Percentiles rank a stretch among this genome's conserved stretches.
These are phyloP conservation scores for Orthosia gracilis DNA, from an alignment of 2,888 invertebrate genomes.

Conservation along the genomic window DNA sequence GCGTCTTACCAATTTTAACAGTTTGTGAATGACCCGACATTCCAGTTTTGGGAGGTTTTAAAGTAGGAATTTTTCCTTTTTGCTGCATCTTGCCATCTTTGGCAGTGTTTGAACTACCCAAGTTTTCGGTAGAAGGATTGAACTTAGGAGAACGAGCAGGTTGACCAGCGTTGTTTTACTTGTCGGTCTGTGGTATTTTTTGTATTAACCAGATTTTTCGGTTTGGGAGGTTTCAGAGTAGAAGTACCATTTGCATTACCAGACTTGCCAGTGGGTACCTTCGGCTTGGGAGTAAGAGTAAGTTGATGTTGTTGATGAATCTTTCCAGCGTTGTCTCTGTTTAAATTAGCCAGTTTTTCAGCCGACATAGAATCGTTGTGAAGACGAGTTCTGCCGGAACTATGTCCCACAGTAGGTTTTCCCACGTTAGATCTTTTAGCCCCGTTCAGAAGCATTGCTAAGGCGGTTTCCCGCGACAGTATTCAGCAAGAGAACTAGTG, in stretches of 20 bases:
- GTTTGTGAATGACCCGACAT: not conserved
- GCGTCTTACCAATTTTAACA: not conserved
- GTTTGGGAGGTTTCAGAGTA: no score
- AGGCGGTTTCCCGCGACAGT: not conserved
- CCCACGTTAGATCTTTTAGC: not conserved
- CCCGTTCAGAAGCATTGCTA: not conserved
- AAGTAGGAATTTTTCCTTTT: not conserved
- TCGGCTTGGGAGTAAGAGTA: not conserved
- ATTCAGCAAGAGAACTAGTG: not conserved
- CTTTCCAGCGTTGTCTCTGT: not conserved
- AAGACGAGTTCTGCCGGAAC: not conserved
- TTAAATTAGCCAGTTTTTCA: not conserved
- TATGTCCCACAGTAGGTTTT: not conserved
- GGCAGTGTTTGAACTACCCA: not conserved
- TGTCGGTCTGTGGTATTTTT: not conserved
- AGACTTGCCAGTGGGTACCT: not conserved
- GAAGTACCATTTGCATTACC: not conserved
- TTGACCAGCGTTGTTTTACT: not conserved
- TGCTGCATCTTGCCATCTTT: not conserved
- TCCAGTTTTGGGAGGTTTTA: not conserved
- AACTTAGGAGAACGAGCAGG: slow-evolving; percentile 1
- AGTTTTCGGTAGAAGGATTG: not conserved
- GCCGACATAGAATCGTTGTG: no score
- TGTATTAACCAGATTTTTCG: no score
- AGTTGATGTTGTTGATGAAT: not conserved